Conservation (phyloP, 1,140 invertebrate genomes). For the Hycleus cichorii region DNA sequence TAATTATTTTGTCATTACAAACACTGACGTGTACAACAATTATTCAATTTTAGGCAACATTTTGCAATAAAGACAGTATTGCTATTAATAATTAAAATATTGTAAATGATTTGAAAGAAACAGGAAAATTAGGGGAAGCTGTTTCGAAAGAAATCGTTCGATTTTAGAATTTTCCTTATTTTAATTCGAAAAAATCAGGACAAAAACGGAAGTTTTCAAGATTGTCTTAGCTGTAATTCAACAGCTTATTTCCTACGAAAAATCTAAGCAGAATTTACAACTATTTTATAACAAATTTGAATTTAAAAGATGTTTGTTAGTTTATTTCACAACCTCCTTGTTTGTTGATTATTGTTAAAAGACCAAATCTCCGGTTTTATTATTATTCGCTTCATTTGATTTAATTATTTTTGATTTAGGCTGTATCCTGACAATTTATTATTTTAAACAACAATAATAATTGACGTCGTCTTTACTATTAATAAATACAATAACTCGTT, state of each 20-base stretch:
- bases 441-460: constrained; percentile 18
- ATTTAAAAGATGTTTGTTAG: not conserved
- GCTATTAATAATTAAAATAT: not conserved
- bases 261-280: constrained; percentile 22
- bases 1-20: constrained; percentile 15
- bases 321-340: constrained; percentile 21
- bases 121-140: not conserved
- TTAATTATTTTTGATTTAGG: not conserved
- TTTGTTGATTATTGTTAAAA: constrained; percentile 25
- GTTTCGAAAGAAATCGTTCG: not conserved
- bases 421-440: too few species aligned
- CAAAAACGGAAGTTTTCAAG: constrained; percentile 5
- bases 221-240: constrained; percentile 20
- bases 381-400: not conserved
- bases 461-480: constrained; percentile 24
- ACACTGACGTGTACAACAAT: constrained; percentile 28
- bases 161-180: constrained; percentile 1
- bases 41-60: constrained; percentile 23
- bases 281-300: not conserved
- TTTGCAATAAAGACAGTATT: constrained; percentile 16
- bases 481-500: not conserved
- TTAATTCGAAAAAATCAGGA: too few species aligned
- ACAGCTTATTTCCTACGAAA: constrained; percentile 3
- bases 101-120: not conserved
- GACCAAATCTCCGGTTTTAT: constrained; percentile 20